phyloP scores from a whole-genome alignment of 2,113 vertebrate genomes.

The Eidolon helvum region DNA sequence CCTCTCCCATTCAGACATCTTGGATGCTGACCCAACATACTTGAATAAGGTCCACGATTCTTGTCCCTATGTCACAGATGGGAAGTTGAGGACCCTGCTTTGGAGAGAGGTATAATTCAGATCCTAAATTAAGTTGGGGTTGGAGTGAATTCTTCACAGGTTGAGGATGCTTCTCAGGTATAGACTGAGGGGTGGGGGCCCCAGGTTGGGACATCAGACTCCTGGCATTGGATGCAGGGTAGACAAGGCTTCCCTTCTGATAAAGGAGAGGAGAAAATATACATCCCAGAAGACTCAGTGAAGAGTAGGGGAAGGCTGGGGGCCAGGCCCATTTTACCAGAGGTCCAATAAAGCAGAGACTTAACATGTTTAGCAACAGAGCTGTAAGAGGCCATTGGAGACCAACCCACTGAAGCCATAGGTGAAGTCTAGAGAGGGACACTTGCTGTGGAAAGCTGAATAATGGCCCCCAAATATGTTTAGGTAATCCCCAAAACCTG shows the following conservation, averaged over 20 bases:
- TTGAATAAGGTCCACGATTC: not conserved
- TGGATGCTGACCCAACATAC: not conserved
- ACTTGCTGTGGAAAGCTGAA: not conserved
- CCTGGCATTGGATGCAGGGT: not conserved
- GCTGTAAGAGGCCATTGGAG: not conserved
- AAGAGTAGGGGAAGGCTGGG: not conserved
- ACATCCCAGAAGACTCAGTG: not conserved
- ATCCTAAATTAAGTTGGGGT: not conserved
- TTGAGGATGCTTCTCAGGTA: not conserved
- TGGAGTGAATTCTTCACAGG: not conserved
- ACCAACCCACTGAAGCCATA: not conserved
- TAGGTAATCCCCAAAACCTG: not conserved
- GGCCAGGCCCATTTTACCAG: not conserved
- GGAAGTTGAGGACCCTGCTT: not conserved
- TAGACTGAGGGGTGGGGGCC: not conserved
- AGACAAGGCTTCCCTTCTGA: not conserved
- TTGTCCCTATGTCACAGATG: not conserved
- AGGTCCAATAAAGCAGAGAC: not conserved
- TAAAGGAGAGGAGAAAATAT: accelerated
- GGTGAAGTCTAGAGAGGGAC: not conserved
- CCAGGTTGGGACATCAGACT: not conserved
- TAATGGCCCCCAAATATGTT: not conserved
- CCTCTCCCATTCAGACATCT: not conserved
- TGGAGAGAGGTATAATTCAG: not conserved
- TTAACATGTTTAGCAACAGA: accelerated